These are phyloP conservation scores for Agrilus biguttatus DNA, from an alignment of 2,888 invertebrate genomes.

Conservation along the genomic window DNA sequence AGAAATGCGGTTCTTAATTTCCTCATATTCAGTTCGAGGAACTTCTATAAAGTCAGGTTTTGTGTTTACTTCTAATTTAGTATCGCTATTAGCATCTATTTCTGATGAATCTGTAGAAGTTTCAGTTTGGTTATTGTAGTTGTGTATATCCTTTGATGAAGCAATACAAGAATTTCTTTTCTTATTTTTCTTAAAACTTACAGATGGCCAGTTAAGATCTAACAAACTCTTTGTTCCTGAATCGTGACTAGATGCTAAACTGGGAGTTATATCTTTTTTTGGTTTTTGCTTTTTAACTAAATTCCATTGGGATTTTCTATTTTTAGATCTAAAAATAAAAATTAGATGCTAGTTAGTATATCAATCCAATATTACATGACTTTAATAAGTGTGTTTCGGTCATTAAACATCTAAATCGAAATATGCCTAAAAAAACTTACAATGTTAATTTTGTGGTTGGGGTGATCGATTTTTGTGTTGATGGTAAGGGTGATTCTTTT, in stretches of 20 bases:
- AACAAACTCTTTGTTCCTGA: conserved; percentile 17
- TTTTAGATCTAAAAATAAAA: conserved; percentile 13
- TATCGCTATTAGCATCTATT: not conserved
- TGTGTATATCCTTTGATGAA: conserved; percentile 10
- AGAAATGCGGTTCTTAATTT: conserved; percentile 58
- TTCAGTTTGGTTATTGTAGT: conserved; percentile 19
- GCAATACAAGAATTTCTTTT: conserved; percentile 21
- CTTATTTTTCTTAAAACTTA: conserved; percentile 24
- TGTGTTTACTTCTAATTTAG: not conserved
- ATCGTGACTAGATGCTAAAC: conserved; percentile 4
- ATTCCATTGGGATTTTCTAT: conserved; percentile 21
- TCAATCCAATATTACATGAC: too few species aligned
- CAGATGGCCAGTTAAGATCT: conserved; percentile 41
- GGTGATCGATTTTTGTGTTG: conserved; percentile 2
- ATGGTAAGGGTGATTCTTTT: conserved; percentile 14
- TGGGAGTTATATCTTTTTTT: conserved; percentile 14
- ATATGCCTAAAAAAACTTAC: not conserved
- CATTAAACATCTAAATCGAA: not conserved
- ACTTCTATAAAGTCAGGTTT: conserved; percentile 49
- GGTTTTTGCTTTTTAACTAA: conserved; percentile 14
- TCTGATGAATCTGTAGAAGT: not conserved
- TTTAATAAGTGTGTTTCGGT: too few species aligned
- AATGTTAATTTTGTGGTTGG: too few species aligned
- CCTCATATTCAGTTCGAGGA: conserved; percentile 62
- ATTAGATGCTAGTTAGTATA: not conserved